Evolutionary conservation across 2,113 vertebrate genomes (phyloP).

Genomic region (Bos indicus): DNA sequence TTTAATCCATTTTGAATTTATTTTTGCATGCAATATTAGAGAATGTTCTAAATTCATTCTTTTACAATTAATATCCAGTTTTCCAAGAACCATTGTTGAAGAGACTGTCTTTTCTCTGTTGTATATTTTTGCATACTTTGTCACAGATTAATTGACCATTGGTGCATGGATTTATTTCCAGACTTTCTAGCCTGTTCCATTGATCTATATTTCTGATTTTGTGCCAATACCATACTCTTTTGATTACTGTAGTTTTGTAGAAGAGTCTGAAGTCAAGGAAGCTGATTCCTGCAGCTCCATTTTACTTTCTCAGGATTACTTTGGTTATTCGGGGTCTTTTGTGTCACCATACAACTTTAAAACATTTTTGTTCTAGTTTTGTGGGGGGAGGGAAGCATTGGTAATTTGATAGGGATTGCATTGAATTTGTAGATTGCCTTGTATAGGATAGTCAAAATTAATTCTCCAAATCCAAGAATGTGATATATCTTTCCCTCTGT

Average conservation of each 20-base stretch:
- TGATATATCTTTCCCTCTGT: not conserved
- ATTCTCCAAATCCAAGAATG: not conserved
- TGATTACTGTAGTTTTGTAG: not conserved
- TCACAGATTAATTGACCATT: not conserved
- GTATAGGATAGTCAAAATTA: not conserved
- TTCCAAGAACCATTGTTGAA: not conserved
- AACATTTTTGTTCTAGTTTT: not conserved
- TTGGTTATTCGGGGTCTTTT: not conserved
- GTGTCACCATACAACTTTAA: not conserved
- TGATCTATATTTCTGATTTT: not conserved
- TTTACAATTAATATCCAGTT: not conserved
- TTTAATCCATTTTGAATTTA: not conserved
- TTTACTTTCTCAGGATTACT: not conserved
- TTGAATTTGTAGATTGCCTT: not conserved
- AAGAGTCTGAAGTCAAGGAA: not conserved
- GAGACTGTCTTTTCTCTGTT: not conserved
- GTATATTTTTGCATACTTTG: not conserved
- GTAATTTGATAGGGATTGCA: not conserved
- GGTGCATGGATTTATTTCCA: not conserved
- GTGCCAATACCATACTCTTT: not conserved
- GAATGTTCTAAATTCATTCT: not conserved
- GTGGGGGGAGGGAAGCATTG: not conserved
- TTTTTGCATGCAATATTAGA: not conserved
- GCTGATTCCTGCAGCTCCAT: not conserved
- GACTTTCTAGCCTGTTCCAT: not conserved